Evolutionary conservation across 2,888 invertebrate species (phyloP), one percentile per base, ranked within the genome.

Genomic region (Dinocampus coccinellae): DNA sequence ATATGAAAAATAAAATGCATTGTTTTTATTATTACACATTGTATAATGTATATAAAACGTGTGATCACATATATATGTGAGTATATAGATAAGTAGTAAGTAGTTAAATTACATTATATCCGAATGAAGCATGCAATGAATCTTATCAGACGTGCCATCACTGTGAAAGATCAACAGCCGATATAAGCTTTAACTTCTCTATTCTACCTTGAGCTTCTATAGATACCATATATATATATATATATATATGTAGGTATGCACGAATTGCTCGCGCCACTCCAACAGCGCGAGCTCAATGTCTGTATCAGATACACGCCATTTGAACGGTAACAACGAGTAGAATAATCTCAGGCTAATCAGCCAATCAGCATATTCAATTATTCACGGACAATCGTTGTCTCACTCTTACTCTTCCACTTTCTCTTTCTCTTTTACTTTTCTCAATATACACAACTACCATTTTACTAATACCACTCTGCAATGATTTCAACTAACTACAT

Each of bases 331-430:
- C 76, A 76, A 75, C 73, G 73, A 77, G 73, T 77, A 70, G 77
- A 75, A 77, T 77, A 77, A 76, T 77, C 77, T 76, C 71, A 62
- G 71, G 60, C 72, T 77, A 76, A 77, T 77, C 77, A 69, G 69
- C 47, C 70, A 77, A 77, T 77, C 77, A 77, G 74, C 77, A 76
- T 77, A 76, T 77, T 77, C 76, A 77, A 77, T 77, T 77, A 77
- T 77, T 77, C 77, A 72, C 73, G 57, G 68, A 66, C 72, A 72
- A 62, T 24, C 22, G 36, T 42, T 62, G 26, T 16, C 26, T 63
- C 26, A 63, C 24, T 63, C 63, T 61, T 11, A 42, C 62, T 70
- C 53, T 57, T 34, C 33, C 24, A 36, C 39, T 62, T 53, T 34
- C 61, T 36, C 72, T 55, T 33, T 52, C 24, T 52, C 60, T 47